A percentile compares a stretch with the other conserved stretches of the same genome.
Conservation (phyloP, 2,888 invertebrate genomes). For the Pyrgus malvae region DNA sequence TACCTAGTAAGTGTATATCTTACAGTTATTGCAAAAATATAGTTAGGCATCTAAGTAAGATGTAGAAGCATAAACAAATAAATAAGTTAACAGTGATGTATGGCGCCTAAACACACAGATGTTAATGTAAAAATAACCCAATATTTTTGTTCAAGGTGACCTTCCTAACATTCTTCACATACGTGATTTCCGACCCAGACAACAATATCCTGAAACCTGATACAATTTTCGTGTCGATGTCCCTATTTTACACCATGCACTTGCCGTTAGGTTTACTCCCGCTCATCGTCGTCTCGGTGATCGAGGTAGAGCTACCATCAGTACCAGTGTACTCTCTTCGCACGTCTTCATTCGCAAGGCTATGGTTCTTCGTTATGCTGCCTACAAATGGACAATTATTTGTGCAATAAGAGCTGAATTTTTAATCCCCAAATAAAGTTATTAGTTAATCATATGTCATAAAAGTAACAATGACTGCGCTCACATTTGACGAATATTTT, state of each 20-base stretch:
- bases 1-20: no score
- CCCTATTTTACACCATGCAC: conserved; percentile 93
- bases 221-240: conserved; percentile 92
- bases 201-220: conserved; percentile 89
- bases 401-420: background rate
- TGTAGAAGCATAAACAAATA: no score
- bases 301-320: conserved; percentile 88
- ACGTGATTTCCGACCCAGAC: conserved; percentile 85
- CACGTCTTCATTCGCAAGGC: conserved; percentile 46
- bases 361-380: conserved; percentile 54
- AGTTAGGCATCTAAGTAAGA: no score
- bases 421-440: no score
- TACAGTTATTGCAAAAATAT: no score
- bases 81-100: background rate
- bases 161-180: conserved; percentile 91
- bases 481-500: no score
- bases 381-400: conserved; percentile 33
- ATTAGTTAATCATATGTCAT: no score
- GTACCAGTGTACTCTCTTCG: conserved; percentile 38
- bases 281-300: conserved; percentile 86
- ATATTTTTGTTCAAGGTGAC: conserved; percentile 84
- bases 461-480: no score
- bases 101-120: background rate
- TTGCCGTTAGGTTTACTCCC: conserved; percentile 92
- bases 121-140: conserved; percentile 19